Conservation (phyloP, 2,888 invertebrate species). For the Papilio gigon region DNA sequence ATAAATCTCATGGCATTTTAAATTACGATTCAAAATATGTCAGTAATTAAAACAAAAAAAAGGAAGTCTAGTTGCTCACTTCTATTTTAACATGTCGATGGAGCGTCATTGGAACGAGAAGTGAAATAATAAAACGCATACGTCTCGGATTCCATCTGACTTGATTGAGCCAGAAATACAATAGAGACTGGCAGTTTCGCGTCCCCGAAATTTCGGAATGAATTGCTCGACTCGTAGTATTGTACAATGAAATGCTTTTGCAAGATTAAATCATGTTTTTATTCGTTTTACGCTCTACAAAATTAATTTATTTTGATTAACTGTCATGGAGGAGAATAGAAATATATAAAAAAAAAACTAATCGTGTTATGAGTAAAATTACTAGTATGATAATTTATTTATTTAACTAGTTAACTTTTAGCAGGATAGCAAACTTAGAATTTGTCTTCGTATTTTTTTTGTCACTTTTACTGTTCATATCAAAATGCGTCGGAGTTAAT, state of each 20-base stretch:
- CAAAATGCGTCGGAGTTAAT: background rate
- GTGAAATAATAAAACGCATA: slow-evolving; percentile 69
- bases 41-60: background rate
- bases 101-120: slow-evolving; percentile 61
- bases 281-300: background rate
- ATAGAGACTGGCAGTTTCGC: slow-evolving; percentile 46
- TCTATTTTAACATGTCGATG: slow-evolving; percentile 55
- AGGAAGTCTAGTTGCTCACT: slow-evolving; percentile 11
- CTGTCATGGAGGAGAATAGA: background rate
- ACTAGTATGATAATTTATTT: too few relatives aligned
- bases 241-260: slow-evolving; percentile 28
- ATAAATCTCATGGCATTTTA: background rate
- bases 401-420: too few relatives aligned
- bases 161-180: slow-evolving; percentile 63
- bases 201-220: slow-evolving; percentile 44
- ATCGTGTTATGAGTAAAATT: background rate
- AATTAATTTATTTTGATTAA: background rate
- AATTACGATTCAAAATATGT: background rate
- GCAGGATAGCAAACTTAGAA: too few relatives aligned
- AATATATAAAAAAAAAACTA: background rate
- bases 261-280: slow-evolving; percentile 4
- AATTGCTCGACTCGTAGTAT: slow-evolving; percentile 43
- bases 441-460: too few relatives aligned
- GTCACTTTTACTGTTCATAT: background rate
- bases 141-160: slow-evolving; percentile 64